phyloP scores from a whole-genome alignment of 2,888 invertebrate genomes.

The Byasa hedistus region DNA sequence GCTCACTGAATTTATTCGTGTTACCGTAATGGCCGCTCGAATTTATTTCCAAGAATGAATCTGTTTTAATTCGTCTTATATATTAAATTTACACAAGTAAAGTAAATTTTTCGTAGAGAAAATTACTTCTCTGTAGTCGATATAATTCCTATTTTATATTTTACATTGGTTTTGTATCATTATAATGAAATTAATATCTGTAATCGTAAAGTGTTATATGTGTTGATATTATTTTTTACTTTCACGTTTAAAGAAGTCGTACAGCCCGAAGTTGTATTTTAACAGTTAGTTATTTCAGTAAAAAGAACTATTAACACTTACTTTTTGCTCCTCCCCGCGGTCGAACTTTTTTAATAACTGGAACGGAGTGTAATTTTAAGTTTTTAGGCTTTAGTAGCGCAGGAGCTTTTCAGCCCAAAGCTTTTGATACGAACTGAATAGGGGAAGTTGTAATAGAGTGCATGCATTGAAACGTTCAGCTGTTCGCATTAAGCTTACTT shows the following conservation, averaged over 20 bases:
- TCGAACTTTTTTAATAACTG: conserved; percentile 23
- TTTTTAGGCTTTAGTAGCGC: conserved; percentile 13
- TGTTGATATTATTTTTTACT: not conserved
- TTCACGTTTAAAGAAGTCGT: not conserved
- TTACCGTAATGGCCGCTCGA: conserved; percentile 4
- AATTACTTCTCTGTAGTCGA: too few relatives aligned
- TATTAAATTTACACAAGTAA: not conserved
- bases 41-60: conserved; percentile 11
- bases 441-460: conserved; percentile 2
- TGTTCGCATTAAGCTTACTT: conserved; percentile 1
- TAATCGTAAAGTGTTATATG: not conserved
- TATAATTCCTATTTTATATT: too few relatives aligned
- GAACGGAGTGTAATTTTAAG: conserved; percentile 18
- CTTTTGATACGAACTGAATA: conserved; percentile 6
- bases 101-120: not conserved
- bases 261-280: not conserved
- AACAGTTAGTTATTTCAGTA: not conserved
- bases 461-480: not conserved
- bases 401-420: conserved; percentile 10
- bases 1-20: conserved; percentile 11
- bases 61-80: not conserved
- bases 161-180: too few relatives aligned
- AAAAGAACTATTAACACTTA: conserved; percentile 5
- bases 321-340: conserved; percentile 1
- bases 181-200: too few relatives aligned